Evolutionary conservation across 2,113 vertebrate species (phyloP).

Genomic region (Picathartes gymnocephalus): DNA sequence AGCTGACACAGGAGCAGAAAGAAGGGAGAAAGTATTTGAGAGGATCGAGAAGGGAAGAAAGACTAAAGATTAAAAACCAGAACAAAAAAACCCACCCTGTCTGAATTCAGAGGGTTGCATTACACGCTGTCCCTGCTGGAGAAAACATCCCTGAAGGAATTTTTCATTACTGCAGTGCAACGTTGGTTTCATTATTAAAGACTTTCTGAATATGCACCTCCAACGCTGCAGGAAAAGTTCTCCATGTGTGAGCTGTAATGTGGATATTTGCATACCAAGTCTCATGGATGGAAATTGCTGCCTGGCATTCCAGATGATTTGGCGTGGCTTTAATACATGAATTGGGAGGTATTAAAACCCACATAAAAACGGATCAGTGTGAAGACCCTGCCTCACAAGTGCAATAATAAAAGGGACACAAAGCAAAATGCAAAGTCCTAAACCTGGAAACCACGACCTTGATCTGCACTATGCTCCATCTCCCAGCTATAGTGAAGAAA

Average conservation of each 20-base stretch:
- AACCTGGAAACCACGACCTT: not conserved
- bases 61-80: conserved; percentile 17
- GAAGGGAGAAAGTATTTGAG: not conserved
- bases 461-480: not conserved
- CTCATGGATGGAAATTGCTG: not conserved
- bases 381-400: not conserved
- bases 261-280: not conserved
- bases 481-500: not conserved
- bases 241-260: conserved; percentile 26
- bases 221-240: conserved; percentile 35
- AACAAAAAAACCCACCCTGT: not conserved
- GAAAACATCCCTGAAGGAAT: conserved; percentile 25
- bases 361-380: not conserved
- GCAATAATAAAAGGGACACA: not conserved
- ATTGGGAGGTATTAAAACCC: not conserved
- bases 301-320: not conserved
- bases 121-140: not conserved
- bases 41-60: not conserved
- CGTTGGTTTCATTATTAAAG: conserved; percentile 13
- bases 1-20: conserved; percentile 55
- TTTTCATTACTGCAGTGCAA: conserved; percentile 27
- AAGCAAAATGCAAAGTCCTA: not conserved
- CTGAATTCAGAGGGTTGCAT: not conserved
- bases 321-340: not conserved
- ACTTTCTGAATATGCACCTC: conserved; percentile 11